A percentile compares a stretch with the other conserved stretches of the same genome.
Conservation (phyloP, 2,797 vertebrate genomes). For the Girardinus metallicus region DNA sequence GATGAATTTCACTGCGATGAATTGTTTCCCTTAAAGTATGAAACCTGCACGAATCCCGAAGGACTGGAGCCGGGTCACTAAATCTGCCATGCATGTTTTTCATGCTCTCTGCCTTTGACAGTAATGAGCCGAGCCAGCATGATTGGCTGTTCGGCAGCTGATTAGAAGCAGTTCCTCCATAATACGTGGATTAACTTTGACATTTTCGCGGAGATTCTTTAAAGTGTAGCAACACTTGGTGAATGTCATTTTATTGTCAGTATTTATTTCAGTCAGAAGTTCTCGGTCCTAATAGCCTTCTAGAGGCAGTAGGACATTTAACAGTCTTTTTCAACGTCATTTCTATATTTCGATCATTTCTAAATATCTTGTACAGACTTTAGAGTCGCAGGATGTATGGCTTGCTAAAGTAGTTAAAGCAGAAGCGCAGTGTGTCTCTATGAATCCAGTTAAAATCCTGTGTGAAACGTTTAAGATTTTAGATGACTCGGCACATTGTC, state of each 20-base stretch:
- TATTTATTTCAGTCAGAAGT: not conserved
- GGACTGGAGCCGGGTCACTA: slow-evolving; percentile 61
- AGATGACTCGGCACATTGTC: not conserved
- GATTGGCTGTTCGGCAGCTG: slow-evolving; percentile 72
- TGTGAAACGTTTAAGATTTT: not conserved
- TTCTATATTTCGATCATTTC: not conserved
- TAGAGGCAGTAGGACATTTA: not conserved
- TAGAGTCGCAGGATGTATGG: not conserved
- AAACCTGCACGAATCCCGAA: slow-evolving; percentile 60
- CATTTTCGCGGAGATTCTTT: slow-evolving; percentile 50
- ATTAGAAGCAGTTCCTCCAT: slow-evolving; percentile 71
- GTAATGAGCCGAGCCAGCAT: slow-evolving; percentile 67
- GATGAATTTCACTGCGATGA: slow-evolving; percentile 87
- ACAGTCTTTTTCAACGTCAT: not conserved
- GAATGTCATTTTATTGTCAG: slow-evolving; percentile 4
- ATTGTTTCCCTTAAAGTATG: slow-evolving; percentile 82
- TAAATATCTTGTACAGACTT: not conserved
- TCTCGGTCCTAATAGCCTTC: not conserved
- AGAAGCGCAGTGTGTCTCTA: not conserved
- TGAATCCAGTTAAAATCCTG: not conserved
- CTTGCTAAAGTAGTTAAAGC: not conserved
- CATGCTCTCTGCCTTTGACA: slow-evolving; percentile 70
- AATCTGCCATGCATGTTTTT: slow-evolving; percentile 75
- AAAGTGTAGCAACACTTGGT: slow-evolving; percentile 26
- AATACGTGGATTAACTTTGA: slow-evolving; percentile 71